phyloP scores from a whole-genome alignment of 1,140 invertebrate species.

The Temnothorax longispinosus region DNA sequence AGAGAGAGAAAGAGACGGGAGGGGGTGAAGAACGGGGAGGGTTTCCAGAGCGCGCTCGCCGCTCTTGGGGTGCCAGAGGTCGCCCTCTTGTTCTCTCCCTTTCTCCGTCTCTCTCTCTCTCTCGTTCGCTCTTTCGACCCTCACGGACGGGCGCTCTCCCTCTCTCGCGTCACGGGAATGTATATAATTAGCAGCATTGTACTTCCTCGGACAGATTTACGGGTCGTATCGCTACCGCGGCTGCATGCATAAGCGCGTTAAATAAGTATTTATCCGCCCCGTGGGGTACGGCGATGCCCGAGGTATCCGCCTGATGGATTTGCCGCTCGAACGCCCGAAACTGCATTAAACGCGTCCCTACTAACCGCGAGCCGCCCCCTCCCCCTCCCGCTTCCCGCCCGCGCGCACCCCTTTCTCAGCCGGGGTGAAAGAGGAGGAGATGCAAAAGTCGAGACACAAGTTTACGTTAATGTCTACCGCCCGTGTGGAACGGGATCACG shows the following conservation, averaged over 20 bases:
- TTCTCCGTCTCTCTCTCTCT: conserved; percentile 63
- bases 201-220: conserved; percentile 85
- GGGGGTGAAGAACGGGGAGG: conserved; percentile 63
- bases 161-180: conserved; percentile 82
- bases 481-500: conserved; percentile 49
- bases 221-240: conserved; percentile 84
- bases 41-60: conserved; percentile 69
- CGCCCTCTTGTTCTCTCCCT: conserved; percentile 66
- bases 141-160: conserved; percentile 60
- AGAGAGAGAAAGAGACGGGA: conserved; percentile 42
- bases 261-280: conserved; percentile 86
- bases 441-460: conserved; percentile 55
- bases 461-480: conserved; percentile 55
- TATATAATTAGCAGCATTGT: conserved; percentile 86
- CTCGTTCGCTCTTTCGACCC: conserved; percentile 58
- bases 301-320: conserved; percentile 82
- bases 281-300: conserved; percentile 81
- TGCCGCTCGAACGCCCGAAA: conserved; percentile 76
- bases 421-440: conserved; percentile 36
- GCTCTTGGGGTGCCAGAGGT: conserved; percentile 73
- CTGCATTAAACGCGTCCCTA: conserved; percentile 69
- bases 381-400: too few species aligned
- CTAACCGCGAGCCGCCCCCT: conserved; percentile 15
- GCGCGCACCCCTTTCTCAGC: not conserved
- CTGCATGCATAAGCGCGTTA: conserved; percentile 86